Evolutionary conservation across 2,113 vertebrate species (phyloP).

Genomic region (Lanius ludovicianus): DNA sequence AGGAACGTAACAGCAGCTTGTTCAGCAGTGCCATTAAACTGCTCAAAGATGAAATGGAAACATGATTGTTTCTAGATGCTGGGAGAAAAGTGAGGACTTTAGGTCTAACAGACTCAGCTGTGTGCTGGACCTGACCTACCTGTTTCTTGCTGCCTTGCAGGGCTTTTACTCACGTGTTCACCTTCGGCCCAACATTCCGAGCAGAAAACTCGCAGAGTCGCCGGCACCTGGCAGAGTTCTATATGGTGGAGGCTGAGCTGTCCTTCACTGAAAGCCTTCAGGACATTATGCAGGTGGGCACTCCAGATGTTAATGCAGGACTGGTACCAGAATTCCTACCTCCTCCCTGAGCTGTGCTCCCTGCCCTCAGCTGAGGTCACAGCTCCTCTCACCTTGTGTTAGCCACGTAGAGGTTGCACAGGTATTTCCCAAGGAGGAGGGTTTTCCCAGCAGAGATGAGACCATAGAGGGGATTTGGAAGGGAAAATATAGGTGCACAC

Average conservation of each 20-base stretch:
- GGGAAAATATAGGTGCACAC: accelerated
- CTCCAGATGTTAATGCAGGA: not conserved
- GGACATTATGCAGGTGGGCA: conserved; percentile 86
- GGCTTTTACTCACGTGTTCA: conserved; percentile 89
- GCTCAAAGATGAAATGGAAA: not conserved
- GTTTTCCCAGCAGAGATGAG: not conserved
- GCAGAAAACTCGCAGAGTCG: conserved; percentile 95
- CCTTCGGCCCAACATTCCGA: conserved; percentile 93
- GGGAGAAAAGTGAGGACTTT: not conserved
- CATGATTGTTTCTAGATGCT: not conserved
- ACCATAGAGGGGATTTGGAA: not conserved
- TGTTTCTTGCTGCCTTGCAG: conserved; percentile 69
- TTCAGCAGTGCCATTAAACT: not conserved
- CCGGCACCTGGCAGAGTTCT: conserved; percentile 94
- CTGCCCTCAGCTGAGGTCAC: not conserved
- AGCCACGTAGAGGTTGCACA: not conserved
- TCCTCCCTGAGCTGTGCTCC: not conserved
- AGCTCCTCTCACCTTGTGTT: not conserved
- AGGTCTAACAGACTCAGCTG: not conserved
- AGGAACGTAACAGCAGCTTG: accelerated
- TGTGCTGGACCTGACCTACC: not conserved
- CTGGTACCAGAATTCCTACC: not conserved
- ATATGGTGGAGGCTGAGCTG: conserved; percentile 96
- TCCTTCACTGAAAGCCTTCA: conserved; percentile 87
- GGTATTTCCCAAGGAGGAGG: not conserved